Conservation (phyloP, 1,140 invertebrate genomes). For the Drosophila ambigua region DNA sequence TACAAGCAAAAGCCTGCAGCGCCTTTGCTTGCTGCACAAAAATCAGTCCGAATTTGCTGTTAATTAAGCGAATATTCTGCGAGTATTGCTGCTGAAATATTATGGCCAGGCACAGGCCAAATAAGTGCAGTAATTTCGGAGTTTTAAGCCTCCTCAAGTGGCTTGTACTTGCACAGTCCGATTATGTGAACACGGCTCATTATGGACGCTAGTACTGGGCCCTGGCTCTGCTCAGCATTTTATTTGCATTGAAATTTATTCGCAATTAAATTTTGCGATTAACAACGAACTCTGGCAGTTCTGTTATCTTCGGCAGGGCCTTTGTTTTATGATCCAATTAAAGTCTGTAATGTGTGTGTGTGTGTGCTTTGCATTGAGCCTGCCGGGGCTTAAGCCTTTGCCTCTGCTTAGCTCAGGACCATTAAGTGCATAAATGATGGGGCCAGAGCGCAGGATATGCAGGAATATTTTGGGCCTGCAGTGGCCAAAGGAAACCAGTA, state of each 20-base stretch:
- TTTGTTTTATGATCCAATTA: constrained; percentile 64
- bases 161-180: background rate
- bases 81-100: too few species aligned
- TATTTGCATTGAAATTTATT: constrained; percentile 50
- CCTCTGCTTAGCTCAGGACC: constrained; percentile 9
- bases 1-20: too few species aligned
- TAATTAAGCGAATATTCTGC: too few species aligned
- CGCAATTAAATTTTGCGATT: constrained; percentile 52
- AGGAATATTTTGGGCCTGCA: constrained; percentile 35
- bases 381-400: constrained; percentile 15
- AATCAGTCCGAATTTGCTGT: too few species aligned
- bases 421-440: constrained; percentile 69
- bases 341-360: constrained; percentile 4
- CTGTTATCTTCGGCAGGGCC: constrained; percentile 19
- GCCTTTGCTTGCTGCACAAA: too few species aligned
- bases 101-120: too few species aligned
- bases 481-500: constrained; percentile 6
- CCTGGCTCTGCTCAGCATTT: constrained; percentile 10
- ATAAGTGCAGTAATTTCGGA: constrained; percentile 6
- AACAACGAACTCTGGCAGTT: background rate
- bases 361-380: background rate
- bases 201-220: background rate
- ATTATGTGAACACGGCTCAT: constrained; percentile 22
- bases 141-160: background rate
- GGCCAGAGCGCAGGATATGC: constrained; percentile 27